Percentiles rank a stretch among this genome's conserved stretches.
Evolutionary conservation across 2,113 vertebrate species (phyloP).

Genomic region (Petaurus breviceps): DNA sequence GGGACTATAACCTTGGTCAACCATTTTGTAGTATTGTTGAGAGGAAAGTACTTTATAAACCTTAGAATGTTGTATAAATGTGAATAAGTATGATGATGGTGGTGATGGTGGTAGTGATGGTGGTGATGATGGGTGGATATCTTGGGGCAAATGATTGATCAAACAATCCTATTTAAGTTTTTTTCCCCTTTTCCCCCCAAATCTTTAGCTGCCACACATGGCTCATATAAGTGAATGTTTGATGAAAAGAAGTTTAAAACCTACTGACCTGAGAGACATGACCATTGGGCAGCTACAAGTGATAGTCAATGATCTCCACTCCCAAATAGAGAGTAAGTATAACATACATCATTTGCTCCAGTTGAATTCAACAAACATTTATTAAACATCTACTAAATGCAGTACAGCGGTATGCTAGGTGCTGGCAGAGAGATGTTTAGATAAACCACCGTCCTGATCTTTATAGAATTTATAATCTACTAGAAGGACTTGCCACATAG

Average conservation of each 20-base stretch:
- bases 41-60: neutral
- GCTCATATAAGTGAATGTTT: conserved; percentile 99
- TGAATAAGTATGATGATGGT: neutral
- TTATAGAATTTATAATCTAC: too few relatives aligned
- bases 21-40: neutral
- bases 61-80: neutral
- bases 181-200: neutral
- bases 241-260: conserved; percentile 98
- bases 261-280: conserved; percentile 96
- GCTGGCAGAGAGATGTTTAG: neutral
- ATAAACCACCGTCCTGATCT: too few relatives aligned
- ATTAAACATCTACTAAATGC: neutral
- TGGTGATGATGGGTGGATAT: neutral
- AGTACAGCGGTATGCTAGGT: neutral
- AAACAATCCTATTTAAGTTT: neutral
- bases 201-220: conserved; percentile 94
- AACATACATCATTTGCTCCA: neutral
- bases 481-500: neutral
- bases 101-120: neutral
- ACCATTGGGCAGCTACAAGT: conserved; percentile 97
- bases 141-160: neutral
- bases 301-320: conserved; percentile 99
- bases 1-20: neutral
- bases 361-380: neutral
- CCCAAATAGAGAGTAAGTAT: conserved; percentile 98